Evolutionary conservation across 2,888 invertebrate species (phyloP).

Genomic region (Deilephila porcellus): DNA sequence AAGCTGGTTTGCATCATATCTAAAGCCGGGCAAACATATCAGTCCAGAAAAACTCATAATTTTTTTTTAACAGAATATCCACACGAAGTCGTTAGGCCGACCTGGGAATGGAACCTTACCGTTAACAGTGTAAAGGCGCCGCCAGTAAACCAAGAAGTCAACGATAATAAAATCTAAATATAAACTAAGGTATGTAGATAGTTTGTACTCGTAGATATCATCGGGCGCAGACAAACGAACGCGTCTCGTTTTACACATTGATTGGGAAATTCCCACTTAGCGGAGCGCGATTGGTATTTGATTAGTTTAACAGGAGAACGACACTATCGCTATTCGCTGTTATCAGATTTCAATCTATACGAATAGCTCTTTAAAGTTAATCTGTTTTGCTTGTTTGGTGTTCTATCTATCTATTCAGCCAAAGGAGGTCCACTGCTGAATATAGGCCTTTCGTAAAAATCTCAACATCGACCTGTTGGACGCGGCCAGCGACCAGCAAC

Average conservation of each 20-base stretch:
- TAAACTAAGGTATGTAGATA: neutral
- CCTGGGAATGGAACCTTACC: too few relatives aligned
- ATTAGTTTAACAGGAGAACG: neutral
- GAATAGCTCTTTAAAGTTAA: neutral
- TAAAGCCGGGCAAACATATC: too few relatives aligned
- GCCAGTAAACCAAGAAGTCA: neutral
- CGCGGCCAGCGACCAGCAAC: too few relatives aligned
- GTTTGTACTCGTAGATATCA: neutral
- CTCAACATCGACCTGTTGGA: too few relatives aligned
- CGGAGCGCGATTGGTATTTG: conserved; percentile 14
- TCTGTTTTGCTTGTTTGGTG: neutral
- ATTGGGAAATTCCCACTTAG: conserved; percentile 17
- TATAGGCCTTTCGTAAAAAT: too few relatives aligned
- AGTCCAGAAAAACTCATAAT: too few relatives aligned
- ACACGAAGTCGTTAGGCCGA: too few relatives aligned
- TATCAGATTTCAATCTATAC: neutral
- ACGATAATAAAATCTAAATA: neutral
- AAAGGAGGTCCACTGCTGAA: neutral
- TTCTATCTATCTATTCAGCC: neutral
- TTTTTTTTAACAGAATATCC: too few relatives aligned
- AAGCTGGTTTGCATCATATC: too few relatives aligned
- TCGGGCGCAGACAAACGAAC: neutral
- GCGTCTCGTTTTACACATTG: neutral
- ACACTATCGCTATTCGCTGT: neutral
- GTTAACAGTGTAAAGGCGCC: too few relatives aligned